phyloP scores from a whole-genome alignment of 64 coral and sea anemone genomes.

The Stichodactyla helianthus region DNA sequence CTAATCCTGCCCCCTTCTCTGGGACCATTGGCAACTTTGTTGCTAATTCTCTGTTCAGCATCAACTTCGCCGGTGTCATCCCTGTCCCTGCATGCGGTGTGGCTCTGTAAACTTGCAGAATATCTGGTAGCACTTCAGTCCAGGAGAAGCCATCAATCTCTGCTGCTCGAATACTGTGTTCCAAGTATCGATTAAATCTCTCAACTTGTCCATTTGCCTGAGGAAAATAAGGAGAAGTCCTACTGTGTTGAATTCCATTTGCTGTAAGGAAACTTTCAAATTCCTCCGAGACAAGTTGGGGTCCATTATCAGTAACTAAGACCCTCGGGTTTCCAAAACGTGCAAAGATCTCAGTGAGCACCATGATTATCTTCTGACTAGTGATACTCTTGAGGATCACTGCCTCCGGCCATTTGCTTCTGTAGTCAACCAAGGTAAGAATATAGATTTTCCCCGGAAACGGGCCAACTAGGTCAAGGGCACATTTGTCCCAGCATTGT shows the following conservation, averaged over 20 bases:
- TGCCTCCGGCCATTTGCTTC: constrained; percentile 41
- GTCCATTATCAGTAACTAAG: constrained; percentile 25
- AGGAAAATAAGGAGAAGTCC: constrained; percentile 29
- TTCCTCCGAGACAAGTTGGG: constrained; percentile 9
- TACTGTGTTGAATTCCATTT: constrained; percentile 14
- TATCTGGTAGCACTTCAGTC: constrained; percentile 38
- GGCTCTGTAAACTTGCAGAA: constrained; percentile 48
- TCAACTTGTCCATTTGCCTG: constrained; percentile 27
- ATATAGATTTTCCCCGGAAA: constrained; percentile 15
- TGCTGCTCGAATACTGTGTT: constrained; percentile 22
- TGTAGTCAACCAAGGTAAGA: constrained; percentile 20
- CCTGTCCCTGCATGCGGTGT: constrained; percentile 48
- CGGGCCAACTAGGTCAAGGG: constrained; percentile 6
- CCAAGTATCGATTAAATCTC: constrained; percentile 18
- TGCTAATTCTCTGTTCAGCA: constrained; percentile 37
- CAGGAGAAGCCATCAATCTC: constrained; percentile 38
- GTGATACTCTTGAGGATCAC: constrained; percentile 3
- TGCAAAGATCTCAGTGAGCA: constrained; percentile 28
- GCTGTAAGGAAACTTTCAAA: constrained; percentile 30
- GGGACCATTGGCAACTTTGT: constrained; percentile 11
- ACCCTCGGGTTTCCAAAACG: constrained; percentile 34
- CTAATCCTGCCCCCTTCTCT: neutral
- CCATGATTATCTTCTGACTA: constrained; percentile 30
- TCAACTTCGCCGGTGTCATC: constrained; percentile 36
- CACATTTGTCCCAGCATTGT: constrained; percentile 16